Base-by-base conservation (phyloP, 2,113 vertebrate species). In the Myiozetetes cayanensis region DNA sequence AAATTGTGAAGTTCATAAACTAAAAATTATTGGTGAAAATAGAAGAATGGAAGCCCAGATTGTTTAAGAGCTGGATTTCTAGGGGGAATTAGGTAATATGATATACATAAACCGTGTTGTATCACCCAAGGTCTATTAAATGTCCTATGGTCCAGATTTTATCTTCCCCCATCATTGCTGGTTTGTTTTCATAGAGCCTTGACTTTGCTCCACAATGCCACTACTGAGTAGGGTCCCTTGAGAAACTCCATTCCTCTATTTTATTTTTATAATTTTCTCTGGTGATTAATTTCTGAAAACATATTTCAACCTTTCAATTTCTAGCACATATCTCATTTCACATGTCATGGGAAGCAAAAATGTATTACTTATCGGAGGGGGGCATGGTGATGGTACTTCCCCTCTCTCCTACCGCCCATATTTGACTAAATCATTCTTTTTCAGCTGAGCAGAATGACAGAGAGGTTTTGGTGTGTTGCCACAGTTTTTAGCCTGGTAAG, bases 241-340 rank as follows among this genome's bases (percentile, higher is more conserved):
- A 87, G 84, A 82, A 85, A 75, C 28, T 66, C 12, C 5, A 17
- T 68, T 68, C 52, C 31, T 81, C n/a, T 81, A 30, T 89, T 96
- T 87, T 77, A 84, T 81, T 94, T 92, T 85, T 87, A 41, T 49
- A 31, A 49, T 58, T 85, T 91, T 82, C 84, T 85, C 70, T 58
- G 44, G 37, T 85, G 77, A 94, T 92, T 94, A 84, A 87, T 89
- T 91, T 75, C 78, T 91, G 70, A 92, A 93, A 92, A 91, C 31
- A 10, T 41, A 75, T 94, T 89, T 95, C 87, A 93, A 30, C 46
- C 71, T 91, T 93, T 87, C 87, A 87, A 13, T 75, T 65, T 62
- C 58, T 59, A 92, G 50, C 79, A 93, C 46, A 28, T 90, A 85
- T 25, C 14, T 1, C 85, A 73, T 90, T 92, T 81, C 86, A 90